Conservation (phyloP, 2,113 vertebrate genomes). For the Chamaea fasciata region DNA sequence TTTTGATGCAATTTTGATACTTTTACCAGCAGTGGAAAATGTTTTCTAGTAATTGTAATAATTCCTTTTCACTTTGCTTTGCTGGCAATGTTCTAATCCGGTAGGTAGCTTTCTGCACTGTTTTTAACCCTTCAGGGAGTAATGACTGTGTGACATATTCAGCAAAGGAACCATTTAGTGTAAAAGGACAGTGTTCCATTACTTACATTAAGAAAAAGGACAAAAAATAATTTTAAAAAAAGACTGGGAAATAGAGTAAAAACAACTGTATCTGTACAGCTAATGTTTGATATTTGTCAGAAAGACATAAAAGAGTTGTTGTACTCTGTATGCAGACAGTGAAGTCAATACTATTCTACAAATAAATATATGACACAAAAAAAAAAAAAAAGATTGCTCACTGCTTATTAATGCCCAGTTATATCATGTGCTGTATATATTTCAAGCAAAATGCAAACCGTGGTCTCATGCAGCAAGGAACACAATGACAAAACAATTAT, state of each 20-base stretch:
- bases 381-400: not conserved
- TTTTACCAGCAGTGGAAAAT: not conserved
- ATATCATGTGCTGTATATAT: not conserved
- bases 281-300: constrained; percentile 22
- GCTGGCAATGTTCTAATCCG: not conserved
- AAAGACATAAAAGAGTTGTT: not conserved
- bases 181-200: constrained; percentile 30
- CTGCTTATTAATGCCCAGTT: constrained; percentile 12
- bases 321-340: not conserved
- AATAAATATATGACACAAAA: constrained; percentile 5
- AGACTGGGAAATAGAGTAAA: not conserved
- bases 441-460: not conserved
- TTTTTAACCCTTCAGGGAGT: constrained; percentile 34
- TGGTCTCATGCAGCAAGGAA: not conserved
- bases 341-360: constrained; percentile 1
- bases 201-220: constrained; percentile 12
- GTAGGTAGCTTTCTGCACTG: not conserved
- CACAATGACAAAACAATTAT: not conserved
- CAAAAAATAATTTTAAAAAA: not conserved
- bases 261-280: not conserved
- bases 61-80: not conserved
- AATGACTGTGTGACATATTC: constrained; percentile 7
- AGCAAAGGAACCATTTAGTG: constrained; percentile 1
- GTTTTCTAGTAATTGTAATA: not conserved
- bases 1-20: not conserved